phyloP scores from a whole-genome alignment of 1,140 invertebrate species.

The Tribolium castaneum region DNA sequence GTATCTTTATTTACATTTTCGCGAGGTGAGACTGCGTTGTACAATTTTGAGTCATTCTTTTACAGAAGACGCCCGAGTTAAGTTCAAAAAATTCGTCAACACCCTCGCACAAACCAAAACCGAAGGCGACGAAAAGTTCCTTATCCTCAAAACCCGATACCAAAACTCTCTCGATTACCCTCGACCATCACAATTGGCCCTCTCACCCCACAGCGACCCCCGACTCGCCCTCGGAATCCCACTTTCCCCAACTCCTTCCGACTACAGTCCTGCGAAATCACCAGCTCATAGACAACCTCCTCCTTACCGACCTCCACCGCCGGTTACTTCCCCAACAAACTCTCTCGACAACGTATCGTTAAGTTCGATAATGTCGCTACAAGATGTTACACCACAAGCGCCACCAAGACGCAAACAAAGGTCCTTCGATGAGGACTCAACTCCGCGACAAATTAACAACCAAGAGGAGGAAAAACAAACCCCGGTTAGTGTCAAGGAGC shows the following conservation, averaged over 20 bases:
- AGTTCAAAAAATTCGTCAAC: constrained; percentile 93
- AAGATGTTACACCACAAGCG: constrained; percentile 61
- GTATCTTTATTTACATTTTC: neutral
- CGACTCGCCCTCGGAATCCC: constrained; percentile 64
- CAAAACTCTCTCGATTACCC: constrained; percentile 52
- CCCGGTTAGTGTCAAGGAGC: constrained; percentile 86
- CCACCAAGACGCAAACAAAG: constrained; percentile 57
- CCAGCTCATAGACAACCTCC: constrained; percentile 68
- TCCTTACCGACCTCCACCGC: constrained; percentile 75
- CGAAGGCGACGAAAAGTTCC: constrained; percentile 84
- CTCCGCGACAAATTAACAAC: constrained; percentile 7
- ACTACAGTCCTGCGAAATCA: constrained; percentile 52
- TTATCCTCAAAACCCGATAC: constrained; percentile 85
- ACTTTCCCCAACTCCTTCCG: constrained; percentile 58
- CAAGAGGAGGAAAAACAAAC: constrained; percentile 65
- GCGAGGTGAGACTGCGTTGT: neutral
- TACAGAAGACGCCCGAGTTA: constrained; percentile 83
- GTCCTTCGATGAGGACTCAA: constrained; percentile 16
- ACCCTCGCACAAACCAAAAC: constrained; percentile 85
- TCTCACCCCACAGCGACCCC: constrained; percentile 59
- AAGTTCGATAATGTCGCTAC: constrained; percentile 51
- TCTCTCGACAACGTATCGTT: constrained; percentile 58
- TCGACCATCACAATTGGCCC: constrained; percentile 8
- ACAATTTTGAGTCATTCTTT: constrained; percentile 53
- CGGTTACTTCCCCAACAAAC: constrained; percentile 63